Evolutionary conservation across 2,888 invertebrate species (phyloP).

Genomic region (Muschampia plurimacula): DNA sequence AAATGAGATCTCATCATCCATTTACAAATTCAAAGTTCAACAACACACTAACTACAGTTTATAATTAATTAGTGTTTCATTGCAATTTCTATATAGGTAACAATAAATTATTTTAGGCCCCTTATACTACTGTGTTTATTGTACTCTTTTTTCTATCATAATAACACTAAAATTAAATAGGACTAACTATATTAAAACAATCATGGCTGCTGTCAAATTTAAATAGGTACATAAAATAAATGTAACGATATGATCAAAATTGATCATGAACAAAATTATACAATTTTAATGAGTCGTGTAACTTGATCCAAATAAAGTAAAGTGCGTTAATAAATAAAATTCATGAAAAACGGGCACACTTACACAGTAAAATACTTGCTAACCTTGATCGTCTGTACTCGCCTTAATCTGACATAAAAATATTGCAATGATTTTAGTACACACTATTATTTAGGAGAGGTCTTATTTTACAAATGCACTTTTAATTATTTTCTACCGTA

Average conservation of each 20-base stretch:
- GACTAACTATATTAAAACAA: conserved; percentile 21
- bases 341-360: neutral
- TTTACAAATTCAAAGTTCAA: conserved; percentile 17
- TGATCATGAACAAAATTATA: neutral
- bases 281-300: neutral
- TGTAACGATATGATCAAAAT: neutral
- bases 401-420: neutral
- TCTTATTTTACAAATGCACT: too few relatives aligned
- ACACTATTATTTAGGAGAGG: neutral
- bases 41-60: conserved; percentile 13
- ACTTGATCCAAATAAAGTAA: too few relatives aligned
- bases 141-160: conserved; percentile 70
- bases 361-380: neutral
- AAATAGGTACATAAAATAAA: conserved; percentile 10
- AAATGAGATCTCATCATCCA: conserved; percentile 12
- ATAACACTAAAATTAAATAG: conserved; percentile 52
- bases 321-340: too few relatives aligned
- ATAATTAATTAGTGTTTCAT: conserved; percentile 1
- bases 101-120: conserved; percentile 66
- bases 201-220: conserved; percentile 20
- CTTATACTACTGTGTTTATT: conserved; percentile 71
- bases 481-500: neutral
- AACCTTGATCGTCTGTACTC: too few relatives aligned
- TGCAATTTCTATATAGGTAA: conserved; percentile 35
- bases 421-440: neutral